Conservation (phyloP, 2,797 vertebrate genomes). For the Falco novaeseelandiae region DNA sequence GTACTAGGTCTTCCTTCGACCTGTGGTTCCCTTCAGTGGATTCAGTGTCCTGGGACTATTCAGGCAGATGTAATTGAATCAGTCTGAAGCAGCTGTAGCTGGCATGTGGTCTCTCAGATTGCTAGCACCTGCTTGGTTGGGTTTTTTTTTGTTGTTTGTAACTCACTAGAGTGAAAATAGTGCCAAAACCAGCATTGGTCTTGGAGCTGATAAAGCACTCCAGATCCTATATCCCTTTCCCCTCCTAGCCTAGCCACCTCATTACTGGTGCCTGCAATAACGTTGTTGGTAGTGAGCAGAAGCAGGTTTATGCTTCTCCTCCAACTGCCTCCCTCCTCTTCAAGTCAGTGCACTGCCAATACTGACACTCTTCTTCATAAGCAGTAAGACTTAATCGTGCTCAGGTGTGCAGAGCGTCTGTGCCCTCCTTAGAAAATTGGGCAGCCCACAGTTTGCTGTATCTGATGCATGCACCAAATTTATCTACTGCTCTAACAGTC, state of each 20-base stretch:
- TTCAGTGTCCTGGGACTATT: conserved; percentile 75
- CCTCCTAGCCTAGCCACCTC: conserved; percentile 58
- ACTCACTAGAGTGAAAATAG: conserved; percentile 72
- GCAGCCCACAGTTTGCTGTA: conserved; percentile 51
- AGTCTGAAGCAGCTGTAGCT: conserved; percentile 81
- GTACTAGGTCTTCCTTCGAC: conserved; percentile 16
- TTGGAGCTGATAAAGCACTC: conserved; percentile 76
- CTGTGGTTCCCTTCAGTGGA: conserved; percentile 61
- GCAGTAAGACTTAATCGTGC: conserved; percentile 70
- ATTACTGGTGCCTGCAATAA: conserved; percentile 66
- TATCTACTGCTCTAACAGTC: conserved; percentile 60
- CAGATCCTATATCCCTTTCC: conserved; percentile 62
- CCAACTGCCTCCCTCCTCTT: conserved; percentile 38
- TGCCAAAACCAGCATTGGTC: conserved; percentile 79
- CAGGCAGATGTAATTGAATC: conserved; percentile 81
- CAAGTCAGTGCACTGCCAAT: conserved; percentile 38
- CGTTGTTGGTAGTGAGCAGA: conserved; percentile 48
- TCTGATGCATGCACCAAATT: conserved; percentile 48
- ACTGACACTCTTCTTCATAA: conserved; percentile 34
- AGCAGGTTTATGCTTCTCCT: conserved; percentile 54
- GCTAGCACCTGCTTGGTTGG: conserved; percentile 78
- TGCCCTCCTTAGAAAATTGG: conserved; percentile 67
- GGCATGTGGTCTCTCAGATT: conserved; percentile 80
- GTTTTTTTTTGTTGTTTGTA: conserved; percentile 29
- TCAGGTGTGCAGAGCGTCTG: conserved; percentile 74